These are phyloP conservation scores for Entomobrya multifasciata DNA, from an alignment of 2,888 invertebrate genomes.

Conservation along the genomic window DNA sequence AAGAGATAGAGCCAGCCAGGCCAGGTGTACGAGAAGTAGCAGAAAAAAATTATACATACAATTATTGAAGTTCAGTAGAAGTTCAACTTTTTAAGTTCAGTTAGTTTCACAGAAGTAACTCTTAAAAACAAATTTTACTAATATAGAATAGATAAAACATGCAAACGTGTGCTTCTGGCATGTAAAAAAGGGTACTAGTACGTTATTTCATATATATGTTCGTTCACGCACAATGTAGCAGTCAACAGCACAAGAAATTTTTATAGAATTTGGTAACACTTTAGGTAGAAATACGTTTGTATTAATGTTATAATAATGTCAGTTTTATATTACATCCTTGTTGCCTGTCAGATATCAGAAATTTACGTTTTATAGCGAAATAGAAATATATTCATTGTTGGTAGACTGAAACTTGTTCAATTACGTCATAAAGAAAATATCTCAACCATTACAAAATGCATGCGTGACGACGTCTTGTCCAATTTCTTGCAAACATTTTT, in stretches of 20 bases:
- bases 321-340: slow-evolving; percentile 45
- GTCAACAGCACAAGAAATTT: background rate
- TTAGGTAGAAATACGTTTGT: slow-evolving; percentile 9
- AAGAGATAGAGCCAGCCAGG: background rate
- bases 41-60: slow-evolving; percentile 31
- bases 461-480: slow-evolving; percentile 47
- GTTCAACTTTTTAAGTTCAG: slow-evolving; percentile 54
- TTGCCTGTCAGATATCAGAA: slow-evolving; percentile 50
- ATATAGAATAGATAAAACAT: background rate
- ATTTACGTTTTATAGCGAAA: slow-evolving; percentile 34
- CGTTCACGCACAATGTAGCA: background rate
- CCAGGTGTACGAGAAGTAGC: slow-evolving; percentile 49
- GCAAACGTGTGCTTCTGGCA: background rate
- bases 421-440: slow-evolving; percentile 61
- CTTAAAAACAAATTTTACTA: slow-evolving; percentile 37
- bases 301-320: slow-evolving; percentile 44
- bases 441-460: slow-evolving; percentile 4
- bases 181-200: background rate
- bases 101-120: slow-evolving; percentile 47
- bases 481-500: slow-evolving; percentile 24
- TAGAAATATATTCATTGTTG: too few relatives aligned
- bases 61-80: slow-evolving; percentile 44
- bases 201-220: background rate
- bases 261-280: background rate
- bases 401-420: slow-evolving; percentile 63